Base-by-base conservation (phyloP, 2,888 invertebrate genomes). In the Ennomos erosarius region DNA sequence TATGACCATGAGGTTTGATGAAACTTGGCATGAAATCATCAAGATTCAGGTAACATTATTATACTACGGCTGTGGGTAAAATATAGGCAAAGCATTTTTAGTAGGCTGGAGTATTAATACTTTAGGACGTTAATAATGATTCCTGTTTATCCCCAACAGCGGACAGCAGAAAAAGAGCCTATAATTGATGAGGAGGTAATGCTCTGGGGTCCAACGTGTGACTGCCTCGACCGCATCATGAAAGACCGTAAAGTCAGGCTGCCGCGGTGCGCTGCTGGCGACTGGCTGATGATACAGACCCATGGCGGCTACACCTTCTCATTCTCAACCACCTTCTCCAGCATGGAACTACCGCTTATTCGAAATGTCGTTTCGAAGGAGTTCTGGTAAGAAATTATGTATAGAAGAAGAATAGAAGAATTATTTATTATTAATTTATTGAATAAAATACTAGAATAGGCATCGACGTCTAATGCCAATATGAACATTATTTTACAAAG, bases 151-250 rank as follows among this genome's bases (percentile, higher is more conserved):
- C 1, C 2, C 4, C 13, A 47, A 44, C 60, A 73, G 74, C 56
- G 47, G 40, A 42, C 52, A 2, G 13, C 48, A 26, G 55, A 65
- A 36, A 57, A 49, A 45, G 65, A 64, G 12, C 39, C 56, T 5
- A 10, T 12, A 0, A 9, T 13, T 10, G 13, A 54, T 4, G 74
- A 78, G 55, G 73, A 71, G 3, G 59, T 69, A 0, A 75, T 79
- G 1, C 65, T 81, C 0, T 81, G 78, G 78, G 80, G 80, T 2
- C 79, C 80, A 0, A 78, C 72, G 12, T 75, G 78, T 33, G 76
- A 80, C 47, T 78, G 77, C 1, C 47, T 48, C 0, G 80, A 83
- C 44, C 74, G 72, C 0, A 65, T 83, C 10, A 73, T 75, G 74
- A 13, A 59, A n/a, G 64, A 76, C 40, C 37, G 55, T 9, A 34